phyloP scores from a whole-genome alignment of 2,888 invertebrate species.

The Hermodice carunculata region DNA sequence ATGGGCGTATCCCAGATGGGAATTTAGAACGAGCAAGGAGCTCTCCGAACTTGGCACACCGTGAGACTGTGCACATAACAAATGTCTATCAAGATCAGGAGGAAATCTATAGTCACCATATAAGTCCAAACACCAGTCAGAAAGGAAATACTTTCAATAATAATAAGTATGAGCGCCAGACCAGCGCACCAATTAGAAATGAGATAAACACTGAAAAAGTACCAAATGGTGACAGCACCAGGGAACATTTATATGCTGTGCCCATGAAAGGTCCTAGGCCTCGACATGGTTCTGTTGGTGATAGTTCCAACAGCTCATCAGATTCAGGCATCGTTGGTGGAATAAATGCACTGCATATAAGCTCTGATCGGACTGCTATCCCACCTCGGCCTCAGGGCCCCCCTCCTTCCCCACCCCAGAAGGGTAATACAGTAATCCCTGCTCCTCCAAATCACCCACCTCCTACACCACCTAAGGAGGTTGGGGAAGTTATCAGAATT shows the following conservation, averaged over 20 bases:
- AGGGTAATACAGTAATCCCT: constrained; percentile 22
- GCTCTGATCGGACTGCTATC: constrained; percentile 3
- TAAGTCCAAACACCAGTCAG: too few species aligned
- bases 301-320: too few species aligned
- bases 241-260: constrained; percentile 21
- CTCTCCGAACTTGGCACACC: constrained; percentile 11
- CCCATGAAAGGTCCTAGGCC: constrained; percentile 1
- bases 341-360: neutral
- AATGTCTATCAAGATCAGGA: too few species aligned
- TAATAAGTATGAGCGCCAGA: too few species aligned
- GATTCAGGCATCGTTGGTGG: neutral
- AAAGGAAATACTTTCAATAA: too few species aligned
- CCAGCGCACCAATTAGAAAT: too few species aligned
- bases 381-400: constrained; percentile 48
- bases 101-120: too few species aligned
- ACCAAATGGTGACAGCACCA: too few species aligned
- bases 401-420: constrained; percentile 42
- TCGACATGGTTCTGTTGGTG: neutral
- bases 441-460: constrained; percentile 51
- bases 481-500: constrained; percentile 49
- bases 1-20: neutral
- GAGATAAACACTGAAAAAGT: too few species aligned
- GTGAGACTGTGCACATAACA: neutral
- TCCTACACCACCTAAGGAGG: constrained; percentile 33
- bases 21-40: constrained; percentile 14